A percentile compares a stretch with the other conserved stretches of the same genome.
phyloP scores from a whole-genome alignment of 2,797 vertebrate genomes.

The Sus cebifrons region DNA sequence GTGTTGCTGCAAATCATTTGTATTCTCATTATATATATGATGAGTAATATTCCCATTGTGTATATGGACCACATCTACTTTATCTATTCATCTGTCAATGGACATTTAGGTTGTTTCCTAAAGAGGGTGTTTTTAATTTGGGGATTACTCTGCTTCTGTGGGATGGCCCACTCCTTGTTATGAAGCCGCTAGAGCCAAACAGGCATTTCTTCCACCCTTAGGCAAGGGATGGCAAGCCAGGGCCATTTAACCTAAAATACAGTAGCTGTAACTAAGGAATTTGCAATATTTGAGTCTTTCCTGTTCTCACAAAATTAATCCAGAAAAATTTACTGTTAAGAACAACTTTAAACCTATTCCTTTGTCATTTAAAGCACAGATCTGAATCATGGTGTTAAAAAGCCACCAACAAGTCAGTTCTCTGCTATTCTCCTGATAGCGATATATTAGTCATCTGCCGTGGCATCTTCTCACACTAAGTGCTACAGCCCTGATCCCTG shows the following conservation, averaged over 20 bases:
- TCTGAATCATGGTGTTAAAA: constrained; percentile 15
- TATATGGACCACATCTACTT: too few species aligned
- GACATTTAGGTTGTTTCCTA: too few species aligned
- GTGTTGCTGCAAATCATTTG: too few species aligned
- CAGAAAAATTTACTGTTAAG: constrained; percentile 47
- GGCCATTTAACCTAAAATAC: neutral
- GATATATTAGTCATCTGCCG: neutral
- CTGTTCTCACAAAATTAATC: constrained; percentile 23
- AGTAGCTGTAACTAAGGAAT: neutral
- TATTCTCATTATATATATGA: too few species aligned
- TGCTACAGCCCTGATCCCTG: neutral
- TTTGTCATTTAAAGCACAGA: constrained; percentile 46
- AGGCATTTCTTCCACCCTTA: neutral
- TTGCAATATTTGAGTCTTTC: neutral
- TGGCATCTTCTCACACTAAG: neutral
- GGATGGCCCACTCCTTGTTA: neutral
- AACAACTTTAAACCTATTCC: neutral
- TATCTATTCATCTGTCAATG: too few species aligned
- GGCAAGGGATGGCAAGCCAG: neutral
- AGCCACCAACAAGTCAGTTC: neutral
- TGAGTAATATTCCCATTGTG: too few species aligned
- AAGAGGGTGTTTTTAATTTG: neutral
- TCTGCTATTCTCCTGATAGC: neutral
- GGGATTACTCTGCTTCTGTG: neutral
- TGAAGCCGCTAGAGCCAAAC: neutral